Conservation (phyloP, 2,113 vertebrate genomes). For the Erythrolamprus reginae region DNA sequence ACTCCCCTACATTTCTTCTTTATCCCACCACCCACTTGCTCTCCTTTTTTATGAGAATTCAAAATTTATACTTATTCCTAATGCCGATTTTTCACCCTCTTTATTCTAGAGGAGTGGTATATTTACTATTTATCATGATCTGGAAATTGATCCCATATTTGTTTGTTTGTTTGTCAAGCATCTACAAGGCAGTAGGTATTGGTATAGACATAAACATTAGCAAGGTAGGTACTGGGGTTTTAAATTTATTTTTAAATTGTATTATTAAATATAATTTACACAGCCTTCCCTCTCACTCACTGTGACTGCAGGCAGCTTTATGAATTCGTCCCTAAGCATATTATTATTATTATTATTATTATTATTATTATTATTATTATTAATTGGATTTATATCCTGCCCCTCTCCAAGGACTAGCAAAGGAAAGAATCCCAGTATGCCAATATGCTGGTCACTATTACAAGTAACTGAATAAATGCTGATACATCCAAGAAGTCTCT, state of each 20-base stretch:
- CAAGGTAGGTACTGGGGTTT: too few relatives aligned
- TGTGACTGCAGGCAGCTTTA: background rate
- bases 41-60: background rate
- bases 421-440: background rate
- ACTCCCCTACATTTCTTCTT: background rate
- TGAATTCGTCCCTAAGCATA: background rate
- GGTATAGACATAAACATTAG: too few relatives aligned
- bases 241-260: background rate
- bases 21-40: background rate
- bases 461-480: background rate
- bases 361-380: too few relatives aligned
- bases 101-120: too few relatives aligned
- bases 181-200: too few relatives aligned
- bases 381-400: too few relatives aligned
- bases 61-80: background rate
- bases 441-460: fast-evolving
- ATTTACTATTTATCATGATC: too few relatives aligned
- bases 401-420: too few relatives aligned
- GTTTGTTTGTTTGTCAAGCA: too few relatives aligned
- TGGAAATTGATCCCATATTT: background rate
- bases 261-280: background rate
- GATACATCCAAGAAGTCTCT: background rate
- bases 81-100: background rate
- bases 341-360: too few relatives aligned
- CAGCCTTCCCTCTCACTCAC: background rate